Base-by-base conservation (phyloP, 2,888 invertebrate species). In the Meganola albula region DNA sequence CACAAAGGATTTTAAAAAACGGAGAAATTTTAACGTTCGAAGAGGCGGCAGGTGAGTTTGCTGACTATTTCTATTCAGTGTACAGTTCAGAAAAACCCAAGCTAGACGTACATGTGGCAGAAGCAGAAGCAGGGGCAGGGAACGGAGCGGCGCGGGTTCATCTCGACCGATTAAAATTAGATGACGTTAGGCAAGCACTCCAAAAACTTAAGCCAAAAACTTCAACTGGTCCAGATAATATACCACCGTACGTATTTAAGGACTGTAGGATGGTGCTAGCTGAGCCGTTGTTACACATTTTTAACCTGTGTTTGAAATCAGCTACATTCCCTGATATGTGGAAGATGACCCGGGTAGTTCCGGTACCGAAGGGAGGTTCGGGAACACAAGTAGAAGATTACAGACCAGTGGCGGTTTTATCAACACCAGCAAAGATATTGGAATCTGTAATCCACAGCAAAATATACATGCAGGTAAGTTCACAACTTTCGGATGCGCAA, bases 211-310 rank as follows among this genome's bases (percentile, higher is more conserved):
- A 33, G 10, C 27, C 27, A 4, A 27, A 23, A 9, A 4, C 4
- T 7, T 27, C 33, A 4, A 4, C 24, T 4, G 33, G 33, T 1
- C 33, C 33, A 3, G 34, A 34, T 12, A 24, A 24, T 4, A 18
- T 34, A 7, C 28, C 34, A 8, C 28, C 28, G n/a, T 34, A 34
- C 20, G 13, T 34, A 4, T 27, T 27, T 9, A 27, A 9, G 27
- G 33, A 33, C 13, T 33, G 33, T 28, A 27, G 21, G 2, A 1
- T 3, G n/a, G 34, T 10, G 10, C 4, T 34, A 5, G 24, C 24
- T 1, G n/a, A 13, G 10, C 34, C 34, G 5, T 11, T 28, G 1
- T 12, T 28, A 1, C 9, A 34, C 11, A 34, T 34, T 2, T 34
- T 12, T 11, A 34, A 28, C 6, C 1, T n/a, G 2, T 20, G 28